Conservation (phyloP, 2,888 invertebrate species). For the Pseudeuparius sepicola region DNA sequence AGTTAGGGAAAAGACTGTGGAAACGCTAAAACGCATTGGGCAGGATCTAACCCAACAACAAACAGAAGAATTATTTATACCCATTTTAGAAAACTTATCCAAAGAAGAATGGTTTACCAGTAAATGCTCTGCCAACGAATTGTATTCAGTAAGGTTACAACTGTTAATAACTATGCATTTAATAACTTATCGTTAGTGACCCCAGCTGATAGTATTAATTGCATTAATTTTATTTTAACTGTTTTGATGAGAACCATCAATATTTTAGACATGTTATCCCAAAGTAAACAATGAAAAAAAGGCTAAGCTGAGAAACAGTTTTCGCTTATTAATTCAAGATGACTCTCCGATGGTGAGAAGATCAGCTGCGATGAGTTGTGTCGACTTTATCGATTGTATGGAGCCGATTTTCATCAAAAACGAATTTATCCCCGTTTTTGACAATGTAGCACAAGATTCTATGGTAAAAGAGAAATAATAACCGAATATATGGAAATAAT, state of each 20-base stretch:
- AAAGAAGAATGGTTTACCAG: slow-evolving; percentile 31
- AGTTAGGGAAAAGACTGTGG: slow-evolving; percentile 31
- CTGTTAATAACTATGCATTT: slow-evolving; percentile 6
- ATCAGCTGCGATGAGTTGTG: slow-evolving; percentile 27
- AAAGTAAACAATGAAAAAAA: slow-evolving; percentile 30
- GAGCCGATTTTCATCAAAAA: slow-evolving; percentile 30
- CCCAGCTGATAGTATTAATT: no score
- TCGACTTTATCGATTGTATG: slow-evolving; percentile 28
- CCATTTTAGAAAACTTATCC: slow-evolving; percentile 27
- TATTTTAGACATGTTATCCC: slow-evolving; percentile 31
- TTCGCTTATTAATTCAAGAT: slow-evolving; percentile 30
- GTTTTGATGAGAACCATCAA: no score
- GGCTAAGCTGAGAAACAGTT: slow-evolving; percentile 28
- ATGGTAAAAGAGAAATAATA: slow-evolving; percentile 32
- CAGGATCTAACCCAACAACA: slow-evolving; percentile 24
- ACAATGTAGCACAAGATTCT: slow-evolving; percentile 31
- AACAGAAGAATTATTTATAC: slow-evolving; percentile 27
- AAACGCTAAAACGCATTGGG: slow-evolving; percentile 28
- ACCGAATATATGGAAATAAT: not conserved
- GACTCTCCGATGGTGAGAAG: slow-evolving; percentile 33
- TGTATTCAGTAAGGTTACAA: slow-evolving; percentile 30
- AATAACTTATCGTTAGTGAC: slow-evolving; percentile 5
- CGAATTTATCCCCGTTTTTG: slow-evolving; percentile 33
- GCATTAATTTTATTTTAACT: no score
- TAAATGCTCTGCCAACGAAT: slow-evolving; percentile 29